Conservation (phyloP, 2,113 vertebrate species). For the Meles meles region DNA sequence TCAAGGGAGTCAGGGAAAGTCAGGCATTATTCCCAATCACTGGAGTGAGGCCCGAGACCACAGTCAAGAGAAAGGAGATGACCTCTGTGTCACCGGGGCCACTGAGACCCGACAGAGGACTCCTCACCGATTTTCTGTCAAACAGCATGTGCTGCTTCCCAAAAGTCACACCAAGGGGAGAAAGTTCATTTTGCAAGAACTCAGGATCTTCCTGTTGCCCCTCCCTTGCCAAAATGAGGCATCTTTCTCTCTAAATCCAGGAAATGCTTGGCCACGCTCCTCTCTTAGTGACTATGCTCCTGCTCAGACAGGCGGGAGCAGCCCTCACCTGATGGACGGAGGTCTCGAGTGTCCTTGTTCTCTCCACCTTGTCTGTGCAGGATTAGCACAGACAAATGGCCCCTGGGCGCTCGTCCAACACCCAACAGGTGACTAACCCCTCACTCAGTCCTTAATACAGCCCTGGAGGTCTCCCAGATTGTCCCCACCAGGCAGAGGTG, state of each 20-base stretch:
- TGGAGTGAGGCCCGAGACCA: neutral
- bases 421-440: neutral
- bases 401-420: neutral
- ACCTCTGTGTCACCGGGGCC: no score
- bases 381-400: neutral
- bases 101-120: neutral
- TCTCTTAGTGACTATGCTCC: neutral
- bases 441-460: accelerated
- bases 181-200: no score
- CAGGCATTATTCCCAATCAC: neutral
- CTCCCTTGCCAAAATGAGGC: neutral
- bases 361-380: neutral
- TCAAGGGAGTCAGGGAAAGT: neutral
- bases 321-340: neutral
- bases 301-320: accelerated
- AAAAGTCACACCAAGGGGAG: neutral
- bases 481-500: neutral
- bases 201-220: neutral
- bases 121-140: no score
- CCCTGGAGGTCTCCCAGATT: neutral
- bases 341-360: neutral
- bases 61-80: neutral
- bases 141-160: neutral
- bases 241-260: neutral
- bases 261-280: neutral